Evolutionary conservation across 1,140 invertebrate species (phyloP), one percentile per base, ranked within the genome.

Genomic region (Pogonus chalceus): DNA sequence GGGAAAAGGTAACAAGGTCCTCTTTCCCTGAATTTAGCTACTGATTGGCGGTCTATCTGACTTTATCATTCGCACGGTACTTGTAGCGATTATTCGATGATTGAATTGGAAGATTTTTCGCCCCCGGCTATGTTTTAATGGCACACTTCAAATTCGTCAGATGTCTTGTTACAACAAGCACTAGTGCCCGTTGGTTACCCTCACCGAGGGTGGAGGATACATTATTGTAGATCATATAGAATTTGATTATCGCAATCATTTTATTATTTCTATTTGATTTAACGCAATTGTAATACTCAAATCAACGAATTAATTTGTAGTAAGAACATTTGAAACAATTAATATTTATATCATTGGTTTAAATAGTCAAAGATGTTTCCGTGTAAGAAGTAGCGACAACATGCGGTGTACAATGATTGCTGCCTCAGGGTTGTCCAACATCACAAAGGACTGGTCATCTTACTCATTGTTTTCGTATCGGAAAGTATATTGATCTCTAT

Each of bases 101-200:
- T 43, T 43, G 37, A 18, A 43, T 43, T 16, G 37, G 18, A 43
- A 43, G 7, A 16, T 43, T 43, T 43, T 43, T 18, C 7, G 37
- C 37, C 37, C 3, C 22, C n/a, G 49, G 49, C 49, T 26, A 23
- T 12, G 49, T 50, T 50, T 50, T 50, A 50, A 50, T 50, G 49
- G 37, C 37, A 23, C 49, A 50, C 49, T 50, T 24, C 18, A 26
- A 50, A 50, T 50, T 50, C 49, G 49, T 50, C 49, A 50, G 49
- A 23, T 50, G 49, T 50, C 49, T 50, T 50, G 22, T 26, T 22
- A 43, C 37, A 43, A 43, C 3, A 43, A 43, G 37, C 37, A 4
- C 9, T 16, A 43, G 9, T 18, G 18, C 18, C 14, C 26, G 26
- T 7, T 7, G 3, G 37, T 43, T 43, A 4, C 37, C 37, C 37